A percentile compares a stretch with the other conserved stretches of the same genome.
phyloP scores from a whole-genome alignment of 2,113 vertebrate species.

The Vulpes lagopus region DNA sequence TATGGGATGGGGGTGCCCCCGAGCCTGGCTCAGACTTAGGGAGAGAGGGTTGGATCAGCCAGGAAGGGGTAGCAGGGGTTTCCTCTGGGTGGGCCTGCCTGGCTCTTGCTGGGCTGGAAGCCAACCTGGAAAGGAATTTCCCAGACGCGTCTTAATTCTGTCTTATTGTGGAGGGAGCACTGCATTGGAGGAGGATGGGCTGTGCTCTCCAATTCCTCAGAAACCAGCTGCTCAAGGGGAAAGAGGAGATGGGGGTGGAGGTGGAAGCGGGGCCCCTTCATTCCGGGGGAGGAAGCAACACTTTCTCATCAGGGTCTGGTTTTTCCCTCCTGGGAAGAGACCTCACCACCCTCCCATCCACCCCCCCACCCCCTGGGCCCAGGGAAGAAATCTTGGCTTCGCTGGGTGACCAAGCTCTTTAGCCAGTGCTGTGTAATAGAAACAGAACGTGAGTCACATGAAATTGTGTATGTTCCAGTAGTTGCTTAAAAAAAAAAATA shows the following conservation, averaged over 20 bases:
- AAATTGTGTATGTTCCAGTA: neutral
- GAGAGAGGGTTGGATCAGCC: neutral
- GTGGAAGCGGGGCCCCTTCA: neutral
- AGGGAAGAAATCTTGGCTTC: neutral
- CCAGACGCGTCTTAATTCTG: neutral
- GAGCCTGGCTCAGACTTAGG: neutral
- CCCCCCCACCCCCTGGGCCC: no score
- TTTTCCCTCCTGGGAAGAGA: neutral
- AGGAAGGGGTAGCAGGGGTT: constrained; percentile 8
- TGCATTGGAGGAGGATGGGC: neutral
- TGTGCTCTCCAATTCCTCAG: neutral
- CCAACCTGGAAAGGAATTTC: constrained; percentile 17
- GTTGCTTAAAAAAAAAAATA: neutral
- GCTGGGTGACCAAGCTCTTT: neutral
- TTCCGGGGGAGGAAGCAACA: neutral
- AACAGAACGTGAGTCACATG: constrained; percentile 21
- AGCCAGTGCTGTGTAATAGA: neutral
- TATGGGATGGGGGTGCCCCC: neutral
- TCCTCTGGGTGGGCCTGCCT: neutral
- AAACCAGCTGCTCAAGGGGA: neutral
- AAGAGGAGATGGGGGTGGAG: neutral
- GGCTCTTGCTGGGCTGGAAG: neutral
- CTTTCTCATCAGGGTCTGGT: neutral
- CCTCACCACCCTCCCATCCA: neutral
- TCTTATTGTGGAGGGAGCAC: neutral